Conservation (phyloP, 2,797 vertebrate species). For the Champsocephalus gunnari region DNA sequence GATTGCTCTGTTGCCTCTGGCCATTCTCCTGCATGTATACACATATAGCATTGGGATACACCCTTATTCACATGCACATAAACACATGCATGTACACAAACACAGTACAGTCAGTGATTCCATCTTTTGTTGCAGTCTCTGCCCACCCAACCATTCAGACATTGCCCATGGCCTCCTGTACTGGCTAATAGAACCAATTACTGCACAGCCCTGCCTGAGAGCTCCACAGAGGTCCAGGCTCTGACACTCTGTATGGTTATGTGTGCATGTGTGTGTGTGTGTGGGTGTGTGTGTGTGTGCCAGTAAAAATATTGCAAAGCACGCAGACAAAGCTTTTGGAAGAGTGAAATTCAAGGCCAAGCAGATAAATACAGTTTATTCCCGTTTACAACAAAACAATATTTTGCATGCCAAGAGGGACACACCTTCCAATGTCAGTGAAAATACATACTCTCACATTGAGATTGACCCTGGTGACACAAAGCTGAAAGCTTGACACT, state of each 20-base stretch:
- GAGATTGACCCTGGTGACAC: constrained; percentile 42
- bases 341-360: constrained; percentile 53
- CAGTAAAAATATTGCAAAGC: constrained; percentile 42
- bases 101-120: constrained; percentile 26
- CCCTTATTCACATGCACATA: constrained; percentile 21
- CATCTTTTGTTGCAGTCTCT: constrained; percentile 63
- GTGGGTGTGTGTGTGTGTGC: too few relatives aligned
- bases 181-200: constrained; percentile 84
- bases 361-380: constrained; percentile 35
- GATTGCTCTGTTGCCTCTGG: constrained; percentile 45
- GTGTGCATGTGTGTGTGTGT: constrained; percentile 44
- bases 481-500: constrained; percentile 42
- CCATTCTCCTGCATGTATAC: constrained; percentile 29
- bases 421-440: constrained; percentile 20
- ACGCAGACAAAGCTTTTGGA: constrained; percentile 34
- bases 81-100: constrained; percentile 46
- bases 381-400: constrained; percentile 20
- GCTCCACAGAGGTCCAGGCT: constrained; percentile 47
- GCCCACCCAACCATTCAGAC: constrained; percentile 70
- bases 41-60: constrained; percentile 14
- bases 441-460: constrained; percentile 22
- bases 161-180: constrained; percentile 78
- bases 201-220: constrained; percentile 57
- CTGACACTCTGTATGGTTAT: constrained; percentile 29
- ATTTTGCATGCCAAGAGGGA: constrained; percentile 12